Percentiles rank a stretch among this genome's conserved stretches.
Conservation (phyloP, 1,140 invertebrate genomes). For the Nixonia krombeini region DNA sequence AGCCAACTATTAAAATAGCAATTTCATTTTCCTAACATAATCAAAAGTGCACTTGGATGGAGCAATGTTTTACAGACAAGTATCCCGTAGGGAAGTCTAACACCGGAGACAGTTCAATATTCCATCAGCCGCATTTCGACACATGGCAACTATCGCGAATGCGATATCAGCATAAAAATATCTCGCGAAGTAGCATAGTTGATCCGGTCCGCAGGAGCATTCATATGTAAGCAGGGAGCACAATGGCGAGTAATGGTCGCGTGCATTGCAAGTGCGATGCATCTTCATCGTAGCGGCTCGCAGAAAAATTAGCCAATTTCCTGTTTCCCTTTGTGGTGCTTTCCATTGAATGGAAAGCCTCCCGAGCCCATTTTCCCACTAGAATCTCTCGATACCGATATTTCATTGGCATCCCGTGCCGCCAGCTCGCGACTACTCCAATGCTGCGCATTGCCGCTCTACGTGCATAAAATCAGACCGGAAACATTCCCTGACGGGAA, state of each 20-base stretch:
- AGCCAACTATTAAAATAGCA: no score
- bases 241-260: conserved; percentile 25
- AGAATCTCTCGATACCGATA: conserved; percentile 49
- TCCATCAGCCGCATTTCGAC: conserved; percentile 4
- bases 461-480: conserved; percentile 32
- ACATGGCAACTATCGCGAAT: neutral
- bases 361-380: conserved; percentile 23
- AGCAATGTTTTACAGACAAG: no score
- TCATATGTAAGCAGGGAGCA: conserved; percentile 24
- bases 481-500: conserved; percentile 40
- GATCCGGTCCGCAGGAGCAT: conserved; percentile 21
- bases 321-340: conserved; percentile 38
- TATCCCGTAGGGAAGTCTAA: conserved; percentile 2
- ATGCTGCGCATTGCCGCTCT: conserved; percentile 17
- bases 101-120: conserved; percentile 1
- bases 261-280: conserved; percentile 32
- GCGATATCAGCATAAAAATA: no score
- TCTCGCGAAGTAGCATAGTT: no score
- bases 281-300: conserved; percentile 13
- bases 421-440: conserved; percentile 15
- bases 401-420: conserved; percentile 35
- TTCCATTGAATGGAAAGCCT: conserved; percentile 31
- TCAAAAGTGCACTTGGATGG: no score
- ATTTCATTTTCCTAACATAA: no score
- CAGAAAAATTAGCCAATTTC: conserved; percentile 58